Evolutionary conservation across 2,113 vertebrate species (phyloP).

Genomic region (Myotis lucifugus): DNA sequence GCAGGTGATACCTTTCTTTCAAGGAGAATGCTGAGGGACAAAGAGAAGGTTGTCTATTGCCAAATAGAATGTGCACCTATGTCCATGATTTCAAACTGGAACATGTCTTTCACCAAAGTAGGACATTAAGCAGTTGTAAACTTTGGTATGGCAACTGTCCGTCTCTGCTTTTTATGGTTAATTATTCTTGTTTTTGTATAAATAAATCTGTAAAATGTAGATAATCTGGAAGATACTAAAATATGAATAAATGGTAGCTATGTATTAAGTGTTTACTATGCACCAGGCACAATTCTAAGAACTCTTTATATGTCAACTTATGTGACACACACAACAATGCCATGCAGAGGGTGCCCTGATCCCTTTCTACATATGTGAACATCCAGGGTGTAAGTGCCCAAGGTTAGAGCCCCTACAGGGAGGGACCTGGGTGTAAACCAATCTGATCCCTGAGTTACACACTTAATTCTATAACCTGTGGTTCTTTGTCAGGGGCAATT

Average conservation of each 20-base stretch:
- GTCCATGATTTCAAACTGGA: neutral
- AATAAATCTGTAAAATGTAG: constrained; percentile 11
- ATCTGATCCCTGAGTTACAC: neutral
- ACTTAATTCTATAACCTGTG: neutral
- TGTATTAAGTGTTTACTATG: neutral
- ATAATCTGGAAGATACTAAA: neutral
- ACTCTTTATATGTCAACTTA: neutral
- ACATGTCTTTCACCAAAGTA: neutral
- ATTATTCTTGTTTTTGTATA: neutral
- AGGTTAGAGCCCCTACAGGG: neutral
- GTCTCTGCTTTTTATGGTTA: neutral
- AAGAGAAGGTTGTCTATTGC: neutral
- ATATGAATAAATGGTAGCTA: neutral
- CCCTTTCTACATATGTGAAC: neutral
- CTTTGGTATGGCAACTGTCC: neutral
- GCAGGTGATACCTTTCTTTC: neutral
- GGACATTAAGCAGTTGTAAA: neutral
- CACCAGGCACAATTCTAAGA: neutral
- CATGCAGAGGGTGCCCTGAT: neutral
- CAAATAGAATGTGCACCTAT: neutral
- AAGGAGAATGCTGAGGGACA: neutral
- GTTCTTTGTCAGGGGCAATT: neutral
- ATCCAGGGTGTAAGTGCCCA: neutral
- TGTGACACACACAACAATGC: neutral
- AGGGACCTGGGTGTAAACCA: neutral